phyloP scores from a whole-genome alignment of 2,888 invertebrate species.

The Cosmia trapezina region DNA sequence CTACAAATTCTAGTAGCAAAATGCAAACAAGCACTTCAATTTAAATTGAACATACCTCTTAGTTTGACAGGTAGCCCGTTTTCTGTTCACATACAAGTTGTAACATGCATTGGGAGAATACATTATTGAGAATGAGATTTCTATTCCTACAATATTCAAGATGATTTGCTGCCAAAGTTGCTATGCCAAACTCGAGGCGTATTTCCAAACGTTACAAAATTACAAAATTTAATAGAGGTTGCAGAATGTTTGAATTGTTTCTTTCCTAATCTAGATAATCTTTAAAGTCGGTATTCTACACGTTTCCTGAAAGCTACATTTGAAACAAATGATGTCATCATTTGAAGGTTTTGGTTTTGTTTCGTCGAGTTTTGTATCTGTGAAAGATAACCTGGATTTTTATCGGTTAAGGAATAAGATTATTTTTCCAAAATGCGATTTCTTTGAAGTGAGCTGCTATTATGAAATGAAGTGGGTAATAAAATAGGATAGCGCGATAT shows the following conservation, averaged over 20 bases:
- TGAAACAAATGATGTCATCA: conserved; percentile 28
- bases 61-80: conserved; percentile 28
- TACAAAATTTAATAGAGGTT: conserved; percentile 30
- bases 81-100: conserved; percentile 22
- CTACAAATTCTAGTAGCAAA: conserved; percentile 31
- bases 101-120: conserved; percentile 19
- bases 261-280: conserved; percentile 35
- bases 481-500: conserved; percentile 24
- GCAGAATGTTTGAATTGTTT: conserved; percentile 21
- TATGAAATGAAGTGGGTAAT: conserved; percentile 9
- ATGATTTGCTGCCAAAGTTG: conserved; percentile 21
- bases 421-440: conserved; percentile 6
- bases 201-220: conserved; percentile 42
- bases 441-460: background rate
- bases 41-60: conserved; percentile 42
- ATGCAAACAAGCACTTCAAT: conserved; percentile 40
- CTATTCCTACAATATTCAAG: conserved; percentile 41
- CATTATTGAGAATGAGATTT: conserved; percentile 28
- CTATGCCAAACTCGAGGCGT: conserved; percentile 14
- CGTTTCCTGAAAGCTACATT: conserved; percentile 33
- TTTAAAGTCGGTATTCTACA: conserved; percentile 10
- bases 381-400: conserved; percentile 7
- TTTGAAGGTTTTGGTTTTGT: conserved; percentile 19
- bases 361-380: background rate
- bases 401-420: background rate